These are phyloP conservation scores for Hemicentrotus pulcherrimus DNA, from an alignment of 35 echinoderm and acorn worm genomes.

Conservation along the genomic window DNA sequence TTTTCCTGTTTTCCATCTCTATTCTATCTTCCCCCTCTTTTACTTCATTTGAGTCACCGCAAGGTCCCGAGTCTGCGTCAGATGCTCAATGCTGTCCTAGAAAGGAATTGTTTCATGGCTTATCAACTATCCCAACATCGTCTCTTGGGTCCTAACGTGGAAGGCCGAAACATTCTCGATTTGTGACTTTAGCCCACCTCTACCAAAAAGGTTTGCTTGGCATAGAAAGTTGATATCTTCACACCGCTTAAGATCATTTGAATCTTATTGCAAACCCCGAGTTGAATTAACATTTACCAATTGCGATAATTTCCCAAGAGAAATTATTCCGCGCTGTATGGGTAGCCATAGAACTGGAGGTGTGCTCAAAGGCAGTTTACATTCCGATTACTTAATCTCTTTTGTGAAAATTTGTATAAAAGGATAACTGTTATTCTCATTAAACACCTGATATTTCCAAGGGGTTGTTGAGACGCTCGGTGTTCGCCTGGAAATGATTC, in stretches of 20 bases:
- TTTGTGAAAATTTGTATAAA: too few species aligned
- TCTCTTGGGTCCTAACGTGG: not conserved
- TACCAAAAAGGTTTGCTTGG: not conserved
- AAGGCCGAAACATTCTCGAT: not conserved
- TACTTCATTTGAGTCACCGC: not conserved
- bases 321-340: not conserved
- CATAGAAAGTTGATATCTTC: not conserved
- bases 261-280: not conserved
- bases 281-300: constrained; percentile 19
- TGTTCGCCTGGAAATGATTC: too few species aligned
- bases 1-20: not conserved
- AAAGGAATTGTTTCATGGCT: not conserved
- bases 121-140: not conserved
- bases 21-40: not conserved
- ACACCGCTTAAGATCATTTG: not conserved
- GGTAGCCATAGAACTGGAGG: not conserved
- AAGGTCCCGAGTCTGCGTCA: not conserved
- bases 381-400: not conserved
- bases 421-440: too few species aligned
- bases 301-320: constrained; percentile 10
- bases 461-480: too few species aligned
- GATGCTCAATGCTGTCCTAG: not conserved
- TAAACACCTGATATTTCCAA: too few species aligned
- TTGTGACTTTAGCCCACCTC: not conserved
- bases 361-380: not conserved